Evolutionary conservation across 2,113 vertebrate genomes (phyloP).

Genomic region (Tenrec ecaudatus): DNA sequence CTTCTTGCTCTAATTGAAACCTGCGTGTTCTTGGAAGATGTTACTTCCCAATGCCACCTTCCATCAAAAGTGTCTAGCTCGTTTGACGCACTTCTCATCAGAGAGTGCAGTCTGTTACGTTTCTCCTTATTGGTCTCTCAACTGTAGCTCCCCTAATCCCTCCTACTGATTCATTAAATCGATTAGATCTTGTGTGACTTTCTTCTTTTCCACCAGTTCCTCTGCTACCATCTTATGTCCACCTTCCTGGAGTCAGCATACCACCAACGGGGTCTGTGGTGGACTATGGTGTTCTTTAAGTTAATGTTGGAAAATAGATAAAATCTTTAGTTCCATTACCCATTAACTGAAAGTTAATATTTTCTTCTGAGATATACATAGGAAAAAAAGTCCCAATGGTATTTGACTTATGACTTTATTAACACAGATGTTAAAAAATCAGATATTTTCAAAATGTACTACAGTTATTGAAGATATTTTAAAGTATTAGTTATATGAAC

Average conservation of each 20-base stretch:
- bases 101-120: constrained; percentile 25
- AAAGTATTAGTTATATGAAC: constrained; percentile 17
- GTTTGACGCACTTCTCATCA: constrained; percentile 47
- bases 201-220: not conserved
- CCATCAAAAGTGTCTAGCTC: constrained; percentile 67
- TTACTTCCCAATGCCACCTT: constrained; percentile 63
- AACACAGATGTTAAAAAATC: not conserved
- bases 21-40: constrained; percentile 67
- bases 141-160: not conserved
- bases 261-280: not conserved
- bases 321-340: constrained; percentile 44
- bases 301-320: not conserved
- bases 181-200: constrained; percentile 41
- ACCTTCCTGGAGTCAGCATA: not conserved
- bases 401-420: not conserved
- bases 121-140: constrained; percentile 54
- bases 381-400: not conserved
- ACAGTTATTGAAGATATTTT: constrained; percentile 33
- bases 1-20: constrained; percentile 65
- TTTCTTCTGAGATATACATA: constrained; percentile 27
- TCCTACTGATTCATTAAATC: constrained; percentile 20
- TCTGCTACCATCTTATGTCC: not conserved
- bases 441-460: constrained; percentile 42
- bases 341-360: constrained; percentile 57
- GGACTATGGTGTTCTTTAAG: not conserved